Evolutionary conservation across 2,113 vertebrate genomes (phyloP), one percentile per base, ranked within the genome.

Genomic region (Stigmatopora argus): DNA sequence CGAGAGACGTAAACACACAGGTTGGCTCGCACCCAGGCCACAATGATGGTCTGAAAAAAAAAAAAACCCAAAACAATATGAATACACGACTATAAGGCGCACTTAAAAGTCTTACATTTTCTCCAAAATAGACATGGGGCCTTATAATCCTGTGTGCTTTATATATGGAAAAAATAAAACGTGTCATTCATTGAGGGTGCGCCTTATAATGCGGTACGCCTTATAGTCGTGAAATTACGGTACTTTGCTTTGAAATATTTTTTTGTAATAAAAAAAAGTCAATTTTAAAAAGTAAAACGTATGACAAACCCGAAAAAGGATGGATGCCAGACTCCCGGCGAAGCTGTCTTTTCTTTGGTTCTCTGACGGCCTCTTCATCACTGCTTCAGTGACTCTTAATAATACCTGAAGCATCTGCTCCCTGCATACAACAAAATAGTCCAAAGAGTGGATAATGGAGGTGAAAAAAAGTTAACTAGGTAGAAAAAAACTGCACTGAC

Each of bases 351-450:
- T 95, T 64, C 85, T 88, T 82, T 94, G 93, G 85, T 90, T 93
- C 78, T 98, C 95, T 72, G 91, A 94, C 0, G 95, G 93, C 84
- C 93, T 95, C 89, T 94, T 95, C 94, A 99, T 94, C 83, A 98
- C 92, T 52, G 93, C 93, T 86, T 98, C 97, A 45, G 97, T 98
- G 86, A 99, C 95, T 72, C 94, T 93, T 69, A 99, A 92, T 19
- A 99, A 89, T 69, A 99, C 93, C 83, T 95, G 95, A 64, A 99
- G 82, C 93, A 99, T 91, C 89, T 99, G 96, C 58, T 99, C 96
- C 97, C 97, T 99, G 86, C 34, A 74, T 19, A 72, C n/a, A 69
- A 38, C 1, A 5, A 41, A 66, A 46, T 1, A 66, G 1, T 35
- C 46, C 46, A 71, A 69, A 34, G 26, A 14, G 17, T 23, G 7